Evolutionary conservation across 2,797 vertebrate genomes (phyloP), one percentile per base, ranked within the genome.

Genomic region (Malurus leucopterus): DNA sequence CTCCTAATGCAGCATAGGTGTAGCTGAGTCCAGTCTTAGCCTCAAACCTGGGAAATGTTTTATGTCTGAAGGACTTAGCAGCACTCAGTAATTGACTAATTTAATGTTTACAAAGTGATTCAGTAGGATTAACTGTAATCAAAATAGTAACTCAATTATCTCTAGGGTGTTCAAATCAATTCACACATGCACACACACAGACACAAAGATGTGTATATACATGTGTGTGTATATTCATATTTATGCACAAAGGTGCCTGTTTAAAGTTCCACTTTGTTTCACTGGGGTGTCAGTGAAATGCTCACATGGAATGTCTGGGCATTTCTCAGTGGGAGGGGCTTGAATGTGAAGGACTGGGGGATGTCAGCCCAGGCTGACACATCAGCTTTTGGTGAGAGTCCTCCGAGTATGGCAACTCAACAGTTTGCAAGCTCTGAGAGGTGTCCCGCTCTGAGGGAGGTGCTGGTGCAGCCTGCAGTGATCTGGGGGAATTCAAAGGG

Each of bases 141-240:
- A 80, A 54, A 80, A 49, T 24, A 80, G 36, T 38, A 43, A 43
- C 9, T 55, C 23, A 29, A 5, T 54, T 68, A 16, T 49, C 69
- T 80, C n/a, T 38, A 21, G 49, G 11, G 7, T 49, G 9, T 54
- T 85, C 43, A 55, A 55, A 57, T 62, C 21, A 63, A 17, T 63
- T 71, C 19, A 24, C 24, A 29, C 2, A 1, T 32, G 38, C 29
- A 38, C 0, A 0, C 18, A 44, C 10, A 12, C 30, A 55, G 41
- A 62, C 27, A 29, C 20, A 51, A 71, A 71, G 16, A 44, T 11
- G 7, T 36, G 32, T 22, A 13, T 32, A 24, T 54, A 43, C 3
- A 1, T 15, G 1, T 81, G 17, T 49, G 17, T 61, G 6, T 40
- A 2, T 84, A 24, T 67, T 20, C 46, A 29, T 59, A 14, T 24